These are phyloP conservation scores for Ganaspis sp. DNA, from an alignment of 1,140 invertebrate genomes.

Conservation along the genomic window DNA sequence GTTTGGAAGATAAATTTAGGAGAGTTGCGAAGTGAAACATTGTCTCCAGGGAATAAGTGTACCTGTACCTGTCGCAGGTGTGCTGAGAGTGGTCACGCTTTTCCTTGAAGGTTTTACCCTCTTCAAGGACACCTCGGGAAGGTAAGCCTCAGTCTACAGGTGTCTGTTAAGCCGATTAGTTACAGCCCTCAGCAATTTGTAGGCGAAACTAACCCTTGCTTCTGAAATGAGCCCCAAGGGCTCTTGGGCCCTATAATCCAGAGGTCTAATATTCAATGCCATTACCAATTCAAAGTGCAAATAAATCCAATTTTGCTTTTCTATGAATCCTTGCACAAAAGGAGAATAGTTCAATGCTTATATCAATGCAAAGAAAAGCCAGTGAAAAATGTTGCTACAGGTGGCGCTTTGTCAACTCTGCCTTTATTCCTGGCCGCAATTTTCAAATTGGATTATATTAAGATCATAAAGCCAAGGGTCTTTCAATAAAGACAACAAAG, in stretches of 20 bases:
- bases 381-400: neutral
- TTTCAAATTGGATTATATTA: constrained; percentile 18
- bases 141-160: constrained; percentile 9
- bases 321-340: neutral
- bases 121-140: constrained; percentile 26
- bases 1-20: constrained; percentile 13
- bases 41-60: neutral
- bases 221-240: constrained; percentile 10
- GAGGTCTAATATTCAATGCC: neutral
- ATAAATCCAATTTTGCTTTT: constrained; percentile 17
- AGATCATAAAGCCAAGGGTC: neutral
- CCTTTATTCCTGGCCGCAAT: neutral
- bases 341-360: neutral
- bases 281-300: constrained; percentile 4
- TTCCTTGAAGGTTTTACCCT: constrained; percentile 14
- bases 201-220: constrained; percentile 28
- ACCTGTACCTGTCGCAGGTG: constrained; percentile 30
- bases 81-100: constrained; percentile 16
- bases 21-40: constrained; percentile 28
- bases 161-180: constrained; percentile 29
- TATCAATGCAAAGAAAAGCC: neutral
- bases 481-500: neutral
- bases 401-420: neutral
- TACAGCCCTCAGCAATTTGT: constrained; percentile 17
- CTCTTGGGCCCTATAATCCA: neutral